A percentile compares a stretch with the other conserved stretches of the same genome.
phyloP scores from a whole-genome alignment of 2,113 vertebrate genomes.

The Charadrius vociferus region DNA sequence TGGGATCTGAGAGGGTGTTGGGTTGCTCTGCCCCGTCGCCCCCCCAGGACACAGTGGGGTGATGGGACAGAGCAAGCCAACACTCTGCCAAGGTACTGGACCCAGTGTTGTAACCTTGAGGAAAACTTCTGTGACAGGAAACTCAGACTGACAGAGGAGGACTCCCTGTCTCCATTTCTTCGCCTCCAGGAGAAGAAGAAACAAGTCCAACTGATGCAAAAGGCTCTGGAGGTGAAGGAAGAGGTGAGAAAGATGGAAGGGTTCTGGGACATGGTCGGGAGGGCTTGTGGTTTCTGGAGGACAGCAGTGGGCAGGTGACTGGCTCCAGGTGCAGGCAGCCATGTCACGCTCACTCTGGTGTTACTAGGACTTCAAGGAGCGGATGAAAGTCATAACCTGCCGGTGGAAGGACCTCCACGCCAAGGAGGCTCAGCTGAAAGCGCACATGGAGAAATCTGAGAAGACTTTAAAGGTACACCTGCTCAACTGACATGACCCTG shows the following conservation, averaged over 20 bases:
- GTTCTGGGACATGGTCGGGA: accelerated
- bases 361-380: slow-evolving; percentile 69
- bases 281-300: neutral
- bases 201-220: slow-evolving; percentile 41
- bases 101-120: accelerated
- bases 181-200: slow-evolving; percentile 70
- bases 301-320: neutral
- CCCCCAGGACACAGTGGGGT: neutral
- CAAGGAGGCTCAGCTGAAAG: slow-evolving; percentile 65
- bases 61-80: accelerated
- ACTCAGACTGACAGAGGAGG: slow-evolving; percentile 5
- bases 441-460: slow-evolving; percentile 61
- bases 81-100: neutral
- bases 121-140: slow-evolving; percentile 42
- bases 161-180: slow-evolving; percentile 31
- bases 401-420: slow-evolving; percentile 46
- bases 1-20: accelerated
- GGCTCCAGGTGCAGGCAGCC: neutral
- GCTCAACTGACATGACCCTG: neutral
- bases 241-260: neutral
- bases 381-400: slow-evolving; percentile 62
- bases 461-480: slow-evolving; percentile 76
- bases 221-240: slow-evolving; percentile 62
- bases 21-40: neutral
- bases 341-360: neutral